These are phyloP conservation scores for Oscheius sp. DNA, from an alignment of 2,888 invertebrate genomes.

Conservation along the genomic window DNA sequence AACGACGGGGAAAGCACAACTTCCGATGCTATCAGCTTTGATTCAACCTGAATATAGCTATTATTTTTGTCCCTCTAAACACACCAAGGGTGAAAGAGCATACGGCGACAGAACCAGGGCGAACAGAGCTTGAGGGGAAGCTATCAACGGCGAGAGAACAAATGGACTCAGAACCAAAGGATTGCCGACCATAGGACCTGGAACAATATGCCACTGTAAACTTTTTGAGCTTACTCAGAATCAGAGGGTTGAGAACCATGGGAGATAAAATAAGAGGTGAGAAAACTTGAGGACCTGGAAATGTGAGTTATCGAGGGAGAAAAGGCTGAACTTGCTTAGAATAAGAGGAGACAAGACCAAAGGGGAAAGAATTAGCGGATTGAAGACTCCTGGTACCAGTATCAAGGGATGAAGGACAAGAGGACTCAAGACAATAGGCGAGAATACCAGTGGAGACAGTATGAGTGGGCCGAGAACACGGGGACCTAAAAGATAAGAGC, in stretches of 20 bases:
- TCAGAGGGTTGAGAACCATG: conserved; percentile 65
- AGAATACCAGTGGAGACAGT: conserved; percentile 61
- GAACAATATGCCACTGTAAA: too few species aligned
- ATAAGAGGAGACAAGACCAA: conserved; percentile 67
- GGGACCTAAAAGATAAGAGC: conserved; percentile 41
- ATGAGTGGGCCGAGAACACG: conserved; percentile 66
- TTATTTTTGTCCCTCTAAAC: conserved; percentile 69
- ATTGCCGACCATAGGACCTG: too few species aligned
- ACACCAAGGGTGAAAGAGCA: conserved; percentile 68
- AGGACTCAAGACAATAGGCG: conserved; percentile 65
- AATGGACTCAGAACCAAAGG: too few species aligned
- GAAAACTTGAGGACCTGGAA: conserved; percentile 62
- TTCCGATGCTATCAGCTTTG: conserved; percentile 67
- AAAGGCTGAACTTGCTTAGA: conserved; percentile 38
- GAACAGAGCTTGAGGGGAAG: conserved; percentile 61
- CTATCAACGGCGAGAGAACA: too few species aligned
- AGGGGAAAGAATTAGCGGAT: conserved; percentile 67
- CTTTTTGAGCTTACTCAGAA: conserved; percentile 42
- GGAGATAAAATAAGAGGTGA: conserved; percentile 68
- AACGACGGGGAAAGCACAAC: conserved; percentile 69
- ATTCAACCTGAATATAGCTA: conserved; percentile 69
- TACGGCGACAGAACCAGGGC: conserved; percentile 67
- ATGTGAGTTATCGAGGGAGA: too few species aligned
- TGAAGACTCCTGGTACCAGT: conserved; percentile 63
- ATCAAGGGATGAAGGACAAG: conserved; percentile 68